Evolutionary conservation across 2,888 invertebrate genomes (phyloP), one percentile per base, ranked within the genome.

Genomic region (Strigamia maritima): DNA sequence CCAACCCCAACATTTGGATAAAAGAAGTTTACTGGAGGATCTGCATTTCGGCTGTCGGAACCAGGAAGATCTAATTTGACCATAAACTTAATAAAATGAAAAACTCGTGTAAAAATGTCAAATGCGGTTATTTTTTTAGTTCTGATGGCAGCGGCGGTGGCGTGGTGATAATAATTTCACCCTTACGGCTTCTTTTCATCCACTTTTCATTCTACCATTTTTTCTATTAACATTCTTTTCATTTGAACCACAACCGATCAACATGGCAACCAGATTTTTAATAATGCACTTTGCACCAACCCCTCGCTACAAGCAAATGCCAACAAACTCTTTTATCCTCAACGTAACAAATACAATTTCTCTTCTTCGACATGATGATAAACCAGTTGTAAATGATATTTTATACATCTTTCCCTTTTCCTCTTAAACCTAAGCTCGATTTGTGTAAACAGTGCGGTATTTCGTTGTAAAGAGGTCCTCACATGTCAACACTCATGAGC

Each of bases 201-300:
- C 76, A 75, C 76, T 75, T 75, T 75, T 75, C 76, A 75, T 75
- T 70, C 70, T 28, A 70, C 26, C 70, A 40, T 75, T 75, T 75
- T 75, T 75, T 38, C 40, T 75, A 75, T 75, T 75, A 75, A 75
- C 76, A 75, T 75, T 75, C 76, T 75, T 75, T 40, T 35, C 76
- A 75, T 75, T 75, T 40, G 76, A 35, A 70, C 70, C 70, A 70
- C 70, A 70, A 70, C 70, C 70, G 70, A 70, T 70, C 70, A 70
- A 70, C 70, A 70, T 70, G 70, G 70, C 70, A 70, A 70, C 28
- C 70, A 70, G 70, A 70, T 70, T 70, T 70, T 70, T 70, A 70
- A 70, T 70, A 70, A 70, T 70, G 70, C 70, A 70, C 70, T 70
- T 70, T 26, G 70, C 70, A 70, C 70, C 12, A 70, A 70, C 70